Percentiles rank a stretch among this genome's conserved stretches.
Conservation (phyloP, 2,113 vertebrate genomes). For the Excalfactoria chinensis region DNA sequence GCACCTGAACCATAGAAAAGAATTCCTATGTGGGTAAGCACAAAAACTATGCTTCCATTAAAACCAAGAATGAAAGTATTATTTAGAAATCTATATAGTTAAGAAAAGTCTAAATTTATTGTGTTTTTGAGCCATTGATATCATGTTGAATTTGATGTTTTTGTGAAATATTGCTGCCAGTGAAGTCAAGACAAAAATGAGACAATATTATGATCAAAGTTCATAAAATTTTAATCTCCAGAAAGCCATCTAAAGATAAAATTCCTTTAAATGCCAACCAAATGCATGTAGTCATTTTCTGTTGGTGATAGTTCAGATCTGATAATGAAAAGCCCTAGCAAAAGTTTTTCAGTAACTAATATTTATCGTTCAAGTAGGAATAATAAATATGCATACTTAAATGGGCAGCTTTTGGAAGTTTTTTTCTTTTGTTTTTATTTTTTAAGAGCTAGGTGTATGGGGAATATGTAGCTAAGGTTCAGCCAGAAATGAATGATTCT, state of each 20-base stretch:
- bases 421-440: background rate
- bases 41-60: background rate
- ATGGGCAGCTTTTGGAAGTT: background rate
- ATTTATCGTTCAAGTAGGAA: constrained; percentile 10
- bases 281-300: constrained; percentile 7
- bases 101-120: constrained; percentile 16
- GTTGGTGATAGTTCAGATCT: background rate
- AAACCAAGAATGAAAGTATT: background rate
- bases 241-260: constrained; percentile 20
- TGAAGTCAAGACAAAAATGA: background rate
- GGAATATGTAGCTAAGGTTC: background rate
- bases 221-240: background rate
- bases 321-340: background rate
- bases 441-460: background rate
- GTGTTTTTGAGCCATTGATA: background rate
- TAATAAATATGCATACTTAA: constrained; percentile 1
- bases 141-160: constrained; percentile 19
- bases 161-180: background rate
- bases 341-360: background rate
- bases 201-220: constrained; percentile 14
- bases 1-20: background rate
- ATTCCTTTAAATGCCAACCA: constrained; percentile 48
- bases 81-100: constrained; percentile 51
- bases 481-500: background rate
- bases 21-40: background rate